Evolutionary conservation across 2,797 vertebrate genomes (phyloP).

Genomic region (Numenius phaeopus): DNA sequence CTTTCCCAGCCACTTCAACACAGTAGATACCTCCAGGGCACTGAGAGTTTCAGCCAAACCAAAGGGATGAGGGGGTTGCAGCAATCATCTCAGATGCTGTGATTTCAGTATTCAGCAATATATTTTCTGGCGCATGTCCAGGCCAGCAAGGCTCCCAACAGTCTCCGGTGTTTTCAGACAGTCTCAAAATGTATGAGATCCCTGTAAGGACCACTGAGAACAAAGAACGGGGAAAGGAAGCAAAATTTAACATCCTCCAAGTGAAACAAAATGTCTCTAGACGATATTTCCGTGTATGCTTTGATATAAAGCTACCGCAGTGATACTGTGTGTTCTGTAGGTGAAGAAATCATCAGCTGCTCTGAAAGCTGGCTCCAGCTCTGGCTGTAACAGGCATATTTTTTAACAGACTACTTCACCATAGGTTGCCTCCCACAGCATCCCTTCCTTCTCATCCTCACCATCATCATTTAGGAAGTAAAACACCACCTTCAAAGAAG

Average conservation of each 20-base stretch:
- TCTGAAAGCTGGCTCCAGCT: not conserved
- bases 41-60: slow-evolving; percentile 60
- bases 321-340: not conserved
- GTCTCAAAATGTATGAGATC: not conserved
- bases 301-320: not conserved
- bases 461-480: not conserved
- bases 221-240: not conserved
- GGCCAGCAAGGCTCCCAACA: slow-evolving; percentile 33
- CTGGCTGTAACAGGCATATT: not conserved
- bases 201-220: not conserved
- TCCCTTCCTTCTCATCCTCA: not conserved
- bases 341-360: not conserved
- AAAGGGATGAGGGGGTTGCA: slow-evolving; percentile 41
- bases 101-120: slow-evolving; percentile 67
- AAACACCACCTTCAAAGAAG: not conserved
- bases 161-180: slow-evolving; percentile 6
- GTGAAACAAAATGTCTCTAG: not conserved
- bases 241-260: not conserved
- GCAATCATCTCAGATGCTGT: slow-evolving; percentile 49
- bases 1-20: slow-evolving; percentile 63
- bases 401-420: not conserved
- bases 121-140: slow-evolving; percentile 47
- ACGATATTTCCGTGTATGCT: not conserved
- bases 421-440: not conserved
- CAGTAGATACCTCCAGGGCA: slow-evolving; percentile 58